phyloP scores from a whole-genome alignment of 2,888 invertebrate species.

The Spodoptera picta region DNA sequence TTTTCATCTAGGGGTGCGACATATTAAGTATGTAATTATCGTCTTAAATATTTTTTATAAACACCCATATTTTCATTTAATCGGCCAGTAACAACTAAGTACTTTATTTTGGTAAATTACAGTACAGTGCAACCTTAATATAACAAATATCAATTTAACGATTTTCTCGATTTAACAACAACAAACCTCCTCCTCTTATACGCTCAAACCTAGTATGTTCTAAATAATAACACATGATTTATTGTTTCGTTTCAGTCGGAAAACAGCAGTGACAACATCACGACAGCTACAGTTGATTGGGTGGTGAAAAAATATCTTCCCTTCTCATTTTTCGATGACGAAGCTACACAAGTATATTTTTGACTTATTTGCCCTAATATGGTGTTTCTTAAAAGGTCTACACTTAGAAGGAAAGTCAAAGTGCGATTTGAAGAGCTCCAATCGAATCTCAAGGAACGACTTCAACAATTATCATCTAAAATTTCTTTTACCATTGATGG shows the following conservation, averaged over 20 bases:
- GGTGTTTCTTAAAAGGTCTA: conserved; percentile 54
- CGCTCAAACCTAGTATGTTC: conserved; percentile 45
- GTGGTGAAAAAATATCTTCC: conserved; percentile 52
- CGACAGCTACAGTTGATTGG: conserved; percentile 51
- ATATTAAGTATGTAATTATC: too few species aligned
- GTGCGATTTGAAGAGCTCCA: conserved; percentile 50
- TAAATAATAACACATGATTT: conserved; percentile 38
- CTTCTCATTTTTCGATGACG: conserved; percentile 52
- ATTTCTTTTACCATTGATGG: conserved; percentile 50
- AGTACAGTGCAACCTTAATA: too few species aligned
- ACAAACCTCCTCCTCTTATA: conserved; percentile 39
- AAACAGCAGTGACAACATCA: conserved; percentile 53
- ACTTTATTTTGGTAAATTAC: too few species aligned
- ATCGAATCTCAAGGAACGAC: conserved; percentile 47
- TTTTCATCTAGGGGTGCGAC: too few species aligned
- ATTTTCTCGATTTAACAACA: conserved; percentile 47
- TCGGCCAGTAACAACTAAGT: too few species aligned
- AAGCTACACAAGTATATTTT: conserved; percentile 52
- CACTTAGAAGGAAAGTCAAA: conserved; percentile 52
- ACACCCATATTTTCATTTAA: too few species aligned
- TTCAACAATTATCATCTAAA: conserved; percentile 49
- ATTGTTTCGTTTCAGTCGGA: conserved; percentile 46
- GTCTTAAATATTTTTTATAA: too few species aligned
- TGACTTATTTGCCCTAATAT: conserved; percentile 51
- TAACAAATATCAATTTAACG: too few species aligned